Evolutionary conservation across 2,888 invertebrate species (phyloP), one percentile per base, ranked within the genome.

Genomic region (Kuschelorhynchus macadamiae): DNA sequence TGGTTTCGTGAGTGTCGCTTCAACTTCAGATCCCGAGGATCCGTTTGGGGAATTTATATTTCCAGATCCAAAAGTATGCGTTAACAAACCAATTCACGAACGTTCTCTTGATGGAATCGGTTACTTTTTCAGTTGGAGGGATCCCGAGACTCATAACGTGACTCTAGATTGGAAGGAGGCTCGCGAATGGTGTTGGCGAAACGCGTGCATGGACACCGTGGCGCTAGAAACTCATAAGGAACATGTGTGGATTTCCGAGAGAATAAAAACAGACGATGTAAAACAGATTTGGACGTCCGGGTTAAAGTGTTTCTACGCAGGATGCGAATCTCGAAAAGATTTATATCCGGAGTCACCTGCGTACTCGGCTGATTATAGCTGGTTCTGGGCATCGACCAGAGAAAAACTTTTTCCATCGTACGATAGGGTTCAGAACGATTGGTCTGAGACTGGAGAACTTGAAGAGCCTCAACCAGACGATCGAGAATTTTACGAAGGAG

Each of bases 281-380:
- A 55, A 55, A 25, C 20, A 55, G 20, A 14, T 55, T 18, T 55
- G 55, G 55, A 55, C 55, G 9, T 55, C 55, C 2, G 55, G 55
- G 3, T 14, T 55, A 12, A 55, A 41, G 21, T 55, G 55, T 14
- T 41, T 14, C 21, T 55, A 41, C 16, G 41, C 39, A 3, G 55
- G 55, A 7, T 55, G 55, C 17, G 52, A 52, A 36, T 8, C 11
- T 3, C 5, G 52, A 32, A 18, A 52, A 12, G 52, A 52, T 52
- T 12, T 52, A 17, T 5, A 36, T 36, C n/a, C 36, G 5, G 11
- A 52, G 7, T 25, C 7, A 2, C 25, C 30, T 7, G 25, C 3
- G 5, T n/a, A n/a, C n/a, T n/a, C n/a, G n/a, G 55, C 20, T 3
- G 55, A 41, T 55, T 8, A 18, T 21, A 25, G 20, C 12, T 55